Conservation (phyloP, 2,888 invertebrate species). For the Stegana nigrithorax region DNA sequence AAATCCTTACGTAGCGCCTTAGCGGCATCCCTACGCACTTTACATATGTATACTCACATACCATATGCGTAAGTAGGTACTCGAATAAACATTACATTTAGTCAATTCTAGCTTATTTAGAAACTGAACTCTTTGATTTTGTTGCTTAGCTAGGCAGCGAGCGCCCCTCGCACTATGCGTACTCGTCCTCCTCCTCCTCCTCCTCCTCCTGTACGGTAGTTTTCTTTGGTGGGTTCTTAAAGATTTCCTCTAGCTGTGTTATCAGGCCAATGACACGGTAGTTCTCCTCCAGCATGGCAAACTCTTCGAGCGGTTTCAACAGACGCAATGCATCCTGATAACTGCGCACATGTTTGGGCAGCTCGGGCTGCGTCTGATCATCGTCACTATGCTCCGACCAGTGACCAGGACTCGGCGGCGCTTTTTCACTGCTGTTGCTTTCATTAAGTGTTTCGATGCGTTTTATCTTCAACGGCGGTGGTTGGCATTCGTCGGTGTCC, state of each 20-base stretch:
- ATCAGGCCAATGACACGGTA: slow-evolving; percentile 64
- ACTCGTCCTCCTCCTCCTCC: no score
- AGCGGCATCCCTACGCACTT: no score
- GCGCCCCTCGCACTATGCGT: no score
- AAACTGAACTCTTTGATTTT: background rate
- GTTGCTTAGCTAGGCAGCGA: background rate
- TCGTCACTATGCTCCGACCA: slow-evolving; percentile 40
- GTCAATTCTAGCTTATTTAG: no score
- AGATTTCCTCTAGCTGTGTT: slow-evolving; percentile 59
- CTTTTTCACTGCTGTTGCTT: slow-evolving; percentile 9
- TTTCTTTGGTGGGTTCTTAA: slow-evolving; percentile 39
- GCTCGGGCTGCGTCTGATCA: slow-evolving; percentile 30
- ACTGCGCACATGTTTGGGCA: slow-evolving; percentile 46
- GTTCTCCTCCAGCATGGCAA: slow-evolving; percentile 61
- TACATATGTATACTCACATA: no score
- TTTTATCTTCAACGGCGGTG: slow-evolving; percentile 48
- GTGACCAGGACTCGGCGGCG: slow-evolving; percentile 33
- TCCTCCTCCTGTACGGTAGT: background rate
- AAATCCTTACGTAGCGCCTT: no score
- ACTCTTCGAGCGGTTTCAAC: slow-evolving; percentile 63
- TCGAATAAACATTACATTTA: background rate
- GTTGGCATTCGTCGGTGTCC: slow-evolving; percentile 1
- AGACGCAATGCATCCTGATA: slow-evolving; percentile 59
- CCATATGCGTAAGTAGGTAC: no score
- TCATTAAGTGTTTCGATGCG: slow-evolving; percentile 45